Percentiles rank a stretch among this genome's conserved stretches.
Conservation (phyloP, 64 coral and sea anemone species). For the Acropora tenuis region DNA sequence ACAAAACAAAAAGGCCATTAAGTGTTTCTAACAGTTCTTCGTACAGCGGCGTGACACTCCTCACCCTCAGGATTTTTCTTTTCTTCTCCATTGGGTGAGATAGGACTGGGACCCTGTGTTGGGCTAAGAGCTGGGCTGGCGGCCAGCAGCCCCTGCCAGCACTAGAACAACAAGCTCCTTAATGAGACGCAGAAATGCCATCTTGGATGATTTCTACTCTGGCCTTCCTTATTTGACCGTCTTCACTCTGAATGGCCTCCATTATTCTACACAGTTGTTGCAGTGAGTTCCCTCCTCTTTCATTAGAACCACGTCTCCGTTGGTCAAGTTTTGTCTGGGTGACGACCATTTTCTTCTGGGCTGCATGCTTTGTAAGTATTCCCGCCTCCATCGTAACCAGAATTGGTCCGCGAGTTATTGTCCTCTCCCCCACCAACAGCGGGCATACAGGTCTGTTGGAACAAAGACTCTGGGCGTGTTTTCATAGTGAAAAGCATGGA, state of each 20-base stretch:
- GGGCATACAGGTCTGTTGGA: not conserved
- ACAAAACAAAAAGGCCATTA: not conserved
- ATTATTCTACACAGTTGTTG: not conserved
- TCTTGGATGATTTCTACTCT: not conserved
- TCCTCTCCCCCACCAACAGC: not conserved
- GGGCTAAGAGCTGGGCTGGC: too few relatives aligned
- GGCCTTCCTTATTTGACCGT: conserved; percentile 2
- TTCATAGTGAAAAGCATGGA: conserved; percentile 75
- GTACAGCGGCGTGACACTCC: conserved; percentile 28
- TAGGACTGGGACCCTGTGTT: not conserved
- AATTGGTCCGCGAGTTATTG: conserved; percentile 4
- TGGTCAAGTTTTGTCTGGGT: not conserved
- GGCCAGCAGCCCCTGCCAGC: not conserved
- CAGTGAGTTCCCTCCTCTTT: too few relatives aligned
- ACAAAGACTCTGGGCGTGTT: conserved; percentile 15
- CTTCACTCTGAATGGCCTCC: not conserved
- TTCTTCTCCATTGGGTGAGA: not conserved
- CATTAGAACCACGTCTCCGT: too few relatives aligned
- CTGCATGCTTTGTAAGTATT: conserved; percentile 50
- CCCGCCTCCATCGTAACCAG: conserved; percentile 27
- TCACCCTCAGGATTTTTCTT: not conserved
- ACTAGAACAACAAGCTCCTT: conserved; percentile 25
- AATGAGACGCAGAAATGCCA: conserved; percentile 13
- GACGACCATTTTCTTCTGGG: conserved; percentile 20
- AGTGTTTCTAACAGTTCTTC: not conserved